These are phyloP conservation scores for Sepioteuthis lessoniana DNA, from an alignment of 2,888 invertebrate species.

Conservation along the genomic window DNA sequence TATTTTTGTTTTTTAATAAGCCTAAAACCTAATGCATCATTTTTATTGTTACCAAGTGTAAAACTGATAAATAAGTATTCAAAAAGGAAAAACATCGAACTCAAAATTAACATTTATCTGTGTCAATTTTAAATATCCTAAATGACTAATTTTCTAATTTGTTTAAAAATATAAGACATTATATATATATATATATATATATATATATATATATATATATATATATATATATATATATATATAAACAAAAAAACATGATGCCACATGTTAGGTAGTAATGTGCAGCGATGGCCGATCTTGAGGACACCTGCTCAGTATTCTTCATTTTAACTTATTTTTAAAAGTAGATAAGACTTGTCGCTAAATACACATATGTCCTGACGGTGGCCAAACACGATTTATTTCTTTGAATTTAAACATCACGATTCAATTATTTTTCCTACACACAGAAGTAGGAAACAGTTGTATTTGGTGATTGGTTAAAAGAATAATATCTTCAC, in stretches of 20 bases:
- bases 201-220: not conserved
- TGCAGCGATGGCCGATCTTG: not conserved
- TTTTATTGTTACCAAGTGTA: too few species aligned
- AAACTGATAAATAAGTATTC: too few species aligned
- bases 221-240: not conserved
- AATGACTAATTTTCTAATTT: not conserved
- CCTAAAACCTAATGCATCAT: too few species aligned
- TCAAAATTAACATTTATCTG: too few species aligned
- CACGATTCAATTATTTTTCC: not conserved
- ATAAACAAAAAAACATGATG: not conserved
- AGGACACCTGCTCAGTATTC: not conserved
- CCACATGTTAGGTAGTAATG: not conserved
- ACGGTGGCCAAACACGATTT: not conserved
- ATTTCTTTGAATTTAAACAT: not conserved
- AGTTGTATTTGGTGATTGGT: too few species aligned
- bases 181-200: not conserved
- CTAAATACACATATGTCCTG: too few species aligned
- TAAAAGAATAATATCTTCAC: too few species aligned
- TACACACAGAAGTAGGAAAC: not conserved
- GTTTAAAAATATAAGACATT: too few species aligned
- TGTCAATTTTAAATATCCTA: too few species aligned
- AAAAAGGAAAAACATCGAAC: too few species aligned
- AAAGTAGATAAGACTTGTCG: not conserved
- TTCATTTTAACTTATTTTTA: not conserved
- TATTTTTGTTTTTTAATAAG: too few species aligned